Percentiles rank a stretch among this genome's conserved stretches.
Conservation (phyloP, 1,140 invertebrate species). For the Drosophila mojavensis region DNA sequence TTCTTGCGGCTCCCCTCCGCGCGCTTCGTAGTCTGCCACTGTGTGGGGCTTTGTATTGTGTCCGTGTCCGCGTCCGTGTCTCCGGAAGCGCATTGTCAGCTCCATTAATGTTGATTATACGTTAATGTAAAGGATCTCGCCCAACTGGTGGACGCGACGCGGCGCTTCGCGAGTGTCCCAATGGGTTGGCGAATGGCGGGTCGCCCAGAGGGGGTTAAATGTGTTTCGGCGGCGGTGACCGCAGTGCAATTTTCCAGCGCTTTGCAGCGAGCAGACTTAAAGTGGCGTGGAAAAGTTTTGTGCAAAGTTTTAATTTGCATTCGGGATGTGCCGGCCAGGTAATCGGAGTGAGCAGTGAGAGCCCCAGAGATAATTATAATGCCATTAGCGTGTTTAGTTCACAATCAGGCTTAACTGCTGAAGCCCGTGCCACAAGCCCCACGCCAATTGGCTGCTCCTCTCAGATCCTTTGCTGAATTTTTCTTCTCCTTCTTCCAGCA, state of each 20-base stretch:
- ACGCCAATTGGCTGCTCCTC: constrained; percentile 63
- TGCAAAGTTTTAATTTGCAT: constrained; percentile 66
- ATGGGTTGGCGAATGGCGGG: no score
- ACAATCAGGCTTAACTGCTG: constrained; percentile 69
- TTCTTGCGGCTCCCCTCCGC: not conserved
- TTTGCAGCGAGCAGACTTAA: constrained; percentile 57
- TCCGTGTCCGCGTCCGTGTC: constrained; percentile 35
- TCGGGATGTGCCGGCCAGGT: constrained; percentile 53
- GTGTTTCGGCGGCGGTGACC: constrained; percentile 30
- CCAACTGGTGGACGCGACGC: constrained; percentile 20
- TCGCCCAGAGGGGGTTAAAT: no score
- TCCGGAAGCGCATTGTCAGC: constrained; percentile 65
- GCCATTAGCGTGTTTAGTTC: constrained; percentile 80
- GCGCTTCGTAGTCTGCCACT: not conserved
- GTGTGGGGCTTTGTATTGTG: constrained; percentile 39
- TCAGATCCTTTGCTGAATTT: not conserved
- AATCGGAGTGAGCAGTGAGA: not conserved
- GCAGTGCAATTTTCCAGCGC: constrained; percentile 68
- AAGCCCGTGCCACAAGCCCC: constrained; percentile 24
- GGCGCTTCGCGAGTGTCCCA: not conserved
- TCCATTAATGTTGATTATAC: constrained; percentile 82
- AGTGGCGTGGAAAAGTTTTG: constrained; percentile 64
- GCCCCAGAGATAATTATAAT: constrained; percentile 77
- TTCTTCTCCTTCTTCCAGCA: not conserved
- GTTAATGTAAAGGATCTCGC: constrained; percentile 62